Evolutionary conservation across 2,113 vertebrate species (phyloP).

Genomic region (Sula dactylatra): DNA sequence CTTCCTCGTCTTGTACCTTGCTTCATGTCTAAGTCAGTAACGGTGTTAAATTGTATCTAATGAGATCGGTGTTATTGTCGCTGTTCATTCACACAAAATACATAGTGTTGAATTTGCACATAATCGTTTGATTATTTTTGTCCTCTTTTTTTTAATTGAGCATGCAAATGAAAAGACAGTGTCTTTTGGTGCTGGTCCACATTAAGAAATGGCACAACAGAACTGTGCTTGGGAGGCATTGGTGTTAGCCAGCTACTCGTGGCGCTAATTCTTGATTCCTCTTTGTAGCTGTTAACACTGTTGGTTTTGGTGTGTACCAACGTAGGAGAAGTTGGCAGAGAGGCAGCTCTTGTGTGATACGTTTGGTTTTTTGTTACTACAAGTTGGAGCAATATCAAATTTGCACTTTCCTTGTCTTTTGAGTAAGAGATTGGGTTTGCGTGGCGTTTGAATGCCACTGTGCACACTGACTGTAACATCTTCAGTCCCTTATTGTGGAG

Average conservation of each 20-base stretch:
- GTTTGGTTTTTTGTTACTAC: neutral
- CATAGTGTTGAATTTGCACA: neutral
- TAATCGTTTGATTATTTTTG: neutral
- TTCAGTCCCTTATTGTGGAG: neutral
- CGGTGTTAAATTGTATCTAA: neutral
- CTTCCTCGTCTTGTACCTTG: neutral
- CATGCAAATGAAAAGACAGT: neutral
- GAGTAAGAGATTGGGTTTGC: neutral
- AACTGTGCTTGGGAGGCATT: neutral
- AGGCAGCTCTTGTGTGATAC: neutral
- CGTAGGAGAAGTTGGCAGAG: neutral
- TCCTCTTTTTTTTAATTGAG: neutral
- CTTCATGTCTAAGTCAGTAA: neutral
- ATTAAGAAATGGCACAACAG: neutral
- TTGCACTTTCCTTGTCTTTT: neutral
- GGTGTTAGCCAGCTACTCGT: rapidly evolving
- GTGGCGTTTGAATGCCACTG: neutral
- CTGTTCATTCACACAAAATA: neutral
- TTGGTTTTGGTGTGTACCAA: neutral
- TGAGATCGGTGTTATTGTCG: neutral
- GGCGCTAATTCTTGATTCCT: neutral
- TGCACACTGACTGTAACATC: neutral
- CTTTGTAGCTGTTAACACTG: neutral
- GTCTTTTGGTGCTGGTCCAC: neutral
- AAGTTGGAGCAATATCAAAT: neutral